Base-by-base conservation (phyloP, 2,113 vertebrate species). In the Synchiropus splendidus region DNA sequence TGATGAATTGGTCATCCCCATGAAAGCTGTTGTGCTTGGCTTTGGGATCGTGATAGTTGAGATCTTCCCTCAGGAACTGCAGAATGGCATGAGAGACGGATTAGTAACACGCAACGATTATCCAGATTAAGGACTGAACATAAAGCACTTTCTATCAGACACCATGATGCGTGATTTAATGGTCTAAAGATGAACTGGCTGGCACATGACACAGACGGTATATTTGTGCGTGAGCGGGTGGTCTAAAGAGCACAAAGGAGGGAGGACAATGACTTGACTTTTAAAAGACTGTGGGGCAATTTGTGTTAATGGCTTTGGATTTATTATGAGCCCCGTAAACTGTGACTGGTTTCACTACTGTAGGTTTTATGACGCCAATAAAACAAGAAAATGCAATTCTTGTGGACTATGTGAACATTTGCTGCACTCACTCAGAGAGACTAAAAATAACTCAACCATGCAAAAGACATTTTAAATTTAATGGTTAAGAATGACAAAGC, bases 21-120 rank as follows among this genome's bases (percentile, higher is more conserved):
- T 98, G 95, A 76, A 98, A 98, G 48, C 75, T 96, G 86, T 92
- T 98, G 67, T 98, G 95, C 54, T 94, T 97, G 46, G 89, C 89
- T 8, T 93, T 94, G 0, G 95, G 92, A 63, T 98, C 95, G 2
- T 96, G 94, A 59, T 98, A 98, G 64, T 98, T 98, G 42, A 98
- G 74, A 74, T 98, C 94, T 73, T 98, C 95, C 69, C 94, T 86
- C 67, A 98, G 74, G 74, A 98, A 98, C 95, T 98, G 60, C 41
- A 31, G 58, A 46, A 63, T n/a, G 37, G 62, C 67, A 75, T 78
- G 15, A 5, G 50, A 2, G 15, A n/a, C n/a, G n/a, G 18, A 38
- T 44, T 34, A 31, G 10, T 18, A 31, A n/a, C n/a, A 13, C 31
- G 36, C 11, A 41, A 1, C n/a, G n/a, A n/a, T n/a, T 27, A 27